Conservation (phyloP, 2,888 invertebrate genomes). For the Sphecodes monilicornis region DNA sequence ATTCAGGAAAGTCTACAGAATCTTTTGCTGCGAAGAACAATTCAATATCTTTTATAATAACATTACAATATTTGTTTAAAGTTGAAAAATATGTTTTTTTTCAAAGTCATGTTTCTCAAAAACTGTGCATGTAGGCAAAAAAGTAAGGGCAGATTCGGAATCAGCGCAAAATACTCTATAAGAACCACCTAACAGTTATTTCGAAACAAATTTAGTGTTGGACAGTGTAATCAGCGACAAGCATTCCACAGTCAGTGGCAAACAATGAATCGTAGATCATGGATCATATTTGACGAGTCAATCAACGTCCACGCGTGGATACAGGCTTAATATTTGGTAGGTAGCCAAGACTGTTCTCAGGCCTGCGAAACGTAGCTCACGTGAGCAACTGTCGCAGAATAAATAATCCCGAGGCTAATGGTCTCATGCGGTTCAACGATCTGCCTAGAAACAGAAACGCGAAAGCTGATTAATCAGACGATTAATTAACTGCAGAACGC, state of each 20-base stretch:
- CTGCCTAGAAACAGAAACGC: neutral
- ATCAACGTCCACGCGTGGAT: neutral
- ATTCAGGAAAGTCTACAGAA: no score
- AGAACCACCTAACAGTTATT: no score
- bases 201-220: no score
- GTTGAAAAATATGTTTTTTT: no score
- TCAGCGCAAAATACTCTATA: no score
- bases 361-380: neutral
- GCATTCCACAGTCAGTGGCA: neutral
- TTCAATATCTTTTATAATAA: no score
- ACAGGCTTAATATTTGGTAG: conserved; percentile 33
- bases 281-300: neutral
- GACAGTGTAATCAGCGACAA: no score
- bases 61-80: no score
- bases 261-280: neutral
- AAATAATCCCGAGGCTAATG: conserved; percentile 48
- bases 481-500: neutral
- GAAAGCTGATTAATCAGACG: neutral
- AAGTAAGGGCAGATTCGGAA: no score
- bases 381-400: conserved; percentile 28
- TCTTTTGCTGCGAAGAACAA: no score
- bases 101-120: no score
- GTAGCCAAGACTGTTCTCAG: conserved; percentile 26
- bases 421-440: conserved; percentile 38
- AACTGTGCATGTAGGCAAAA: no score